Evolutionary conservation across 2,113 vertebrate species (phyloP).

Genomic region (Chloropsis cyanopogon): DNA sequence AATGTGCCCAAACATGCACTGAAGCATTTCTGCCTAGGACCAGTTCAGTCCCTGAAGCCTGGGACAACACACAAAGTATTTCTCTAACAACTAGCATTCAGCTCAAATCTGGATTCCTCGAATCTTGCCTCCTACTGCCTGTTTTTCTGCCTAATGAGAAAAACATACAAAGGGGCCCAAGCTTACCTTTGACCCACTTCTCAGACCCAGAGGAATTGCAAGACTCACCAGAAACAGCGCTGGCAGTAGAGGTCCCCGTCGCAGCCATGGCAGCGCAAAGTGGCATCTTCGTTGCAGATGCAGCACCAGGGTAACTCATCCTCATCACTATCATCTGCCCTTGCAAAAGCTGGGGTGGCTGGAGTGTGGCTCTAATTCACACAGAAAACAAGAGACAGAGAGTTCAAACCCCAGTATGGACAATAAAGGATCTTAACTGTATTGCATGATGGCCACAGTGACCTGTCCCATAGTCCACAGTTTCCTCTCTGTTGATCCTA

Average conservation of each 20-base stretch:
- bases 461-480: background rate
- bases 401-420: background rate
- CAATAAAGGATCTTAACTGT: background rate
- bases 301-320: slow-evolving; percentile 97
- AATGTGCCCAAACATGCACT: background rate
- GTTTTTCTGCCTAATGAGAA: background rate
- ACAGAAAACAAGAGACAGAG: background rate
- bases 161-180: background rate
- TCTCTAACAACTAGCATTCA: background rate
- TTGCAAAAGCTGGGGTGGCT: background rate
- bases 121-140: background rate
- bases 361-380: slow-evolving; percentile 13
- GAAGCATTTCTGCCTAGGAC: background rate
- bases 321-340: slow-evolving; percentile 74
- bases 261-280: slow-evolving; percentile 86
- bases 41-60: background rate
- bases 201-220: background rate
- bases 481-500: background rate
- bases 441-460: background rate
- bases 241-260: slow-evolving; percentile 91
- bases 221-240: slow-evolving; percentile 87
- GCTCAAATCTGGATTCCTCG: background rate
- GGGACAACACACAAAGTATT: background rate
- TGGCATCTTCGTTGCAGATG: slow-evolving; percentile 91
- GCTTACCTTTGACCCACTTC: background rate